Conservation (phyloP, 2,888 invertebrate species). For the Galerucella nymphaeae region DNA sequence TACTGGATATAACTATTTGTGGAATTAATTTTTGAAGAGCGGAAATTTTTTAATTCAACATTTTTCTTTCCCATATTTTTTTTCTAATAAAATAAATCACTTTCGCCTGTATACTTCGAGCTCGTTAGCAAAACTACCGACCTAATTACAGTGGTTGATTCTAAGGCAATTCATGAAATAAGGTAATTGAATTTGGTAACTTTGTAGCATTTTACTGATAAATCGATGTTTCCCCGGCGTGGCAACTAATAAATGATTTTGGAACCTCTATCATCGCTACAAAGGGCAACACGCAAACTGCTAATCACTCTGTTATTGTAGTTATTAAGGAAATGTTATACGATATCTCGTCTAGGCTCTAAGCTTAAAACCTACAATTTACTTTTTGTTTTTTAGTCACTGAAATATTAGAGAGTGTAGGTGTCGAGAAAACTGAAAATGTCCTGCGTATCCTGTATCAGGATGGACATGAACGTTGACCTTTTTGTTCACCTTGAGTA, state of each 20-base stretch:
- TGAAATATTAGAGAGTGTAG: neutral
- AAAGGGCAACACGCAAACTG: conserved; percentile 25
- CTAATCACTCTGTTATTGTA: conserved; percentile 23
- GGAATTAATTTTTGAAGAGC: neutral
- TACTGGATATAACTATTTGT: neutral
- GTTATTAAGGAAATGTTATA: conserved; percentile 28
- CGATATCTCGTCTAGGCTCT: neutral
- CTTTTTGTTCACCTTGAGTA: conserved; percentile 31
- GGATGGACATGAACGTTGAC: conserved; percentile 12
- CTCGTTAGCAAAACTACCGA: conserved; percentile 12
- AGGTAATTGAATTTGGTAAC: conserved; percentile 28
- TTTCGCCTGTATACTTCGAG: too few relatives aligned
- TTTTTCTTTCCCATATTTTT: too few relatives aligned
- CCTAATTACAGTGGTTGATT: conserved; percentile 24
- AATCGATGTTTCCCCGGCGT: neutral
- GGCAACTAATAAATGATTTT: neutral
- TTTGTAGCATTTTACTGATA: conserved; percentile 21
- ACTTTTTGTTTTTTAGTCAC: neutral
- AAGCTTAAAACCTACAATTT: neutral
- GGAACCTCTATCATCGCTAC: conserved; percentile 13
- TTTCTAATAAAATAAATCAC: too few relatives aligned
- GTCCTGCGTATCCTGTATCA: conserved; percentile 34
- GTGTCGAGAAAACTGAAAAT: conserved; percentile 23
- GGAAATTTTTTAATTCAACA: too few relatives aligned
- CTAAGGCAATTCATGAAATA: conserved; percentile 29